A percentile compares a stretch with the other conserved stretches of the same genome.
Evolutionary conservation across 2,113 vertebrate species (phyloP).

Genomic region (Willisornis vidua): DNA sequence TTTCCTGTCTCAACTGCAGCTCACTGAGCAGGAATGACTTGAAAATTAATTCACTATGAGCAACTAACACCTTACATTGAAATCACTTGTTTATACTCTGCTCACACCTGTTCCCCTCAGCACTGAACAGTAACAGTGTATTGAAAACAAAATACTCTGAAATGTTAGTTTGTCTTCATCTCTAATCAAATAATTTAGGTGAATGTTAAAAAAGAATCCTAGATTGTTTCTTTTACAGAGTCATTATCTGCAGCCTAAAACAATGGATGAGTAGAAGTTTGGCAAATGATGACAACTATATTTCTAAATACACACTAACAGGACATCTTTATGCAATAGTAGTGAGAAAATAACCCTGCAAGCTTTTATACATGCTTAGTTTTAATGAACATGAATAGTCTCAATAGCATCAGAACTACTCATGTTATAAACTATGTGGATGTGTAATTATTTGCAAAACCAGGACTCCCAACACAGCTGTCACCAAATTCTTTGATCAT

Average conservation of each 20-base stretch:
- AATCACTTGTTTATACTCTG: not conserved
- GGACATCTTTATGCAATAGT: not conserved
- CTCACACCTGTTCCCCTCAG: not conserved
- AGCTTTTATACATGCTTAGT: not conserved
- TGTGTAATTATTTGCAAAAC: not conserved
- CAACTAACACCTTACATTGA: not conserved
- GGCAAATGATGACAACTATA: not conserved
- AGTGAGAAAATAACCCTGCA: not conserved
- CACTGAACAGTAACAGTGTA: not conserved
- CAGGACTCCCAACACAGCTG: not conserved
- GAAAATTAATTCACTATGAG: not conserved
- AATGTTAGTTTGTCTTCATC: not conserved
- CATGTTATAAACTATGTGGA: not conserved
- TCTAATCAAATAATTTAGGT: not conserved
- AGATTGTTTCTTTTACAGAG: not conserved
- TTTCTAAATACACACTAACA: not conserved
- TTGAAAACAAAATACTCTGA: not conserved
- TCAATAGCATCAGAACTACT: not conserved
- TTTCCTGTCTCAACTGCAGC: not conserved
- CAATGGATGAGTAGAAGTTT: not conserved
- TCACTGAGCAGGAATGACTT: not conserved
- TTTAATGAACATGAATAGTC: not conserved
- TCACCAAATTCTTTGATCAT: not conserved
- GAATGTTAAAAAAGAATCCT: not conserved
- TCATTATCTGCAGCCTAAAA: not conserved